These are phyloP conservation scores for Orientallactaga bullata DNA, from an alignment of 2,113 vertebrate species.

Conservation along the genomic window DNA sequence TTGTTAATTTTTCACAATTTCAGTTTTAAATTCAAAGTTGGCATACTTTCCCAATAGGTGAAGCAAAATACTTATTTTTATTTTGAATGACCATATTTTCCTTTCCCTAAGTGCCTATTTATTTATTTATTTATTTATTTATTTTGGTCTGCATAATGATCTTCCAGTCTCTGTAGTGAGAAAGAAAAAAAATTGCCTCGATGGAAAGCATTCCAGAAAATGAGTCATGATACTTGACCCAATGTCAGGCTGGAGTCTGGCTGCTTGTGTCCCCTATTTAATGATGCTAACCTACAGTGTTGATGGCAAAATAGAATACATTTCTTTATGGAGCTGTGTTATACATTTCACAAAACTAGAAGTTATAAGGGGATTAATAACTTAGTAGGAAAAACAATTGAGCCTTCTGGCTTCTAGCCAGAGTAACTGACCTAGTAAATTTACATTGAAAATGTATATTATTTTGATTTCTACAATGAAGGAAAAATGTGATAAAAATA, in stretches of 20 bases:
- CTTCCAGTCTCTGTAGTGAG: slow-evolving; percentile 24
- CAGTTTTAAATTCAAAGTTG: slow-evolving; percentile 38
- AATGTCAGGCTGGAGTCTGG: slow-evolving; percentile 44
- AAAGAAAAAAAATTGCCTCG: slow-evolving; percentile 48
- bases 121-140: neutral
- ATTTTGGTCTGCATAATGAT: slow-evolving; percentile 16
- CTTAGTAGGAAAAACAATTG: neutral
- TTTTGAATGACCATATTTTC: slow-evolving; percentile 48
- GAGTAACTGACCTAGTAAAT: neutral
- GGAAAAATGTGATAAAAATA: neutral
- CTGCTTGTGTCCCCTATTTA: neutral
- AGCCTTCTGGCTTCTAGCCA: neutral
- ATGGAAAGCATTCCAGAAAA: slow-evolving; percentile 49
- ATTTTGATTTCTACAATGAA: slow-evolving; percentile 51
- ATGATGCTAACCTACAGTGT: slow-evolving; percentile 57
- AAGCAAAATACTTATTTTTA: slow-evolving; percentile 43
- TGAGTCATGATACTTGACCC: slow-evolving; percentile 55
- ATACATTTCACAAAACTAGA: slow-evolving; percentile 50
- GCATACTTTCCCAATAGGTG: neutral
- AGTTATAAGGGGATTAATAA: slow-evolving; percentile 37
- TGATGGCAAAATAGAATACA: neutral
- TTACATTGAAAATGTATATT: neutral
- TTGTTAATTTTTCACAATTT: neutral
- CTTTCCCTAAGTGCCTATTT: neutral
- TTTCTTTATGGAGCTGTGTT: slow-evolving; percentile 42